Percentiles rank a stretch among this genome's conserved stretches.
Evolutionary conservation across 1,140 invertebrate species (phyloP).

Genomic region (Neodiprion lecontei): DNA sequence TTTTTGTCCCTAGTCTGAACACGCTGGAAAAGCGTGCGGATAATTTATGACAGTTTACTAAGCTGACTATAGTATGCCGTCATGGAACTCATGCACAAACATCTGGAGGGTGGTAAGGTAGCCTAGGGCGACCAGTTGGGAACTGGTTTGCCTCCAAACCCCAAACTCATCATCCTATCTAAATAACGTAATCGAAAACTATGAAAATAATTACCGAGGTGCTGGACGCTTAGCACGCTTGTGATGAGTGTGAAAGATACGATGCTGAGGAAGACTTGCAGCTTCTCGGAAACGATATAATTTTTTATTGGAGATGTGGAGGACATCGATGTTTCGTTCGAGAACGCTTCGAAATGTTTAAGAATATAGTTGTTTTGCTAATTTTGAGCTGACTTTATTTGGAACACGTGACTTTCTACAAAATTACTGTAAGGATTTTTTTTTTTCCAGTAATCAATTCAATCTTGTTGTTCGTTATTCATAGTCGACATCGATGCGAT

Average conservation of each 20-base stretch:
- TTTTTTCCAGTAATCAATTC: too few relatives aligned
- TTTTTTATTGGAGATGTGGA: too few relatives aligned
- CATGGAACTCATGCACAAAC: constrained; percentile 38
- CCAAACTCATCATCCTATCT: neutral
- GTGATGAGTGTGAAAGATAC: neutral
- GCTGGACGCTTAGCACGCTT: neutral
- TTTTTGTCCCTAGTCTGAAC: constrained; percentile 22
- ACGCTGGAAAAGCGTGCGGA: constrained; percentile 33
- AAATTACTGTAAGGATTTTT: too few relatives aligned
- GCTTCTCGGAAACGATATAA: neutral
- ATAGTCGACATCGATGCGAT: too few relatives aligned
- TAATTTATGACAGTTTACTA: constrained; percentile 48
- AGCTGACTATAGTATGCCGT: constrained; percentile 43
- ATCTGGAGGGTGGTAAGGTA: neutral
- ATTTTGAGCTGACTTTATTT: too few relatives aligned
- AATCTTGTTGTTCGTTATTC: too few relatives aligned
- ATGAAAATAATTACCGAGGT: neutral
- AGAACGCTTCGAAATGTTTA: too few relatives aligned
- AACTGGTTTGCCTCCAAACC: neutral
- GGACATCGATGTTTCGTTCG: too few relatives aligned
- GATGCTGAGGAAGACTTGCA: neutral
- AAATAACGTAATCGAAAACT: constrained; percentile 1
- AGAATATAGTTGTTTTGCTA: too few relatives aligned
- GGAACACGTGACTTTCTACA: too few relatives aligned
- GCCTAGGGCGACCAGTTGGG: neutral